Base-by-base conservation (phyloP, 2,113 vertebrate genomes). In the Protobothrops flavoviridis region DNA sequence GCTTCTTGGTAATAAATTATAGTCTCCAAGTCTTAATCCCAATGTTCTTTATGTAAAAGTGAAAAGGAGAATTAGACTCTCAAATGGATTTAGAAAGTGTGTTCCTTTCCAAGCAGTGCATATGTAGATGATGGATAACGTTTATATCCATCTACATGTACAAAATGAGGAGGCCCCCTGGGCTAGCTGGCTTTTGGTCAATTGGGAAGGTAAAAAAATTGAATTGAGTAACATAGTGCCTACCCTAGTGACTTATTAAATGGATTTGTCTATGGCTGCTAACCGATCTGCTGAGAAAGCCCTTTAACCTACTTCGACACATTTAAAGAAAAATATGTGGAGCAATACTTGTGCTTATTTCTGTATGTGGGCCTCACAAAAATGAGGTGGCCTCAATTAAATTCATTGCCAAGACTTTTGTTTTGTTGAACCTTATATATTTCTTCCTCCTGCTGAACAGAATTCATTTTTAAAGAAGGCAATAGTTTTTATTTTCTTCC, bases 211-310 rank as follows among this genome's bases (percentile, higher is more conserved):
- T 96, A 93, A 95, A 96, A 96, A 96, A 95, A 93, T 90, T 97
- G 96, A 97, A 96, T 97, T 96, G 96, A 93, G 92, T 97, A 97
- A 96, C 95, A 89, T 93, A 61, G 93, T 61, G 85, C 95, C 92
- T 95, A 91, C 95, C 96, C 93, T 15, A 95, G 95, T 96, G 97
- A 97, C 95, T 97, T 97, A 96, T 97, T 91, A 96, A 96, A 97
- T 95, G 94, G 95, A 96, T 96, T 95, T 96, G 95, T 97, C 95
- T 0, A 0, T 91, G 29, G 85, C 95, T 95, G 50, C 93, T 50
- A 48, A 93, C 89, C 92, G 39, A 91, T 93, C 95, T 92, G 91
- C 95, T 96, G 59, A 92, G 20, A 92, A 96, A 92, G 74, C 96
- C 69, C 93, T 97, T 95, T 94, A 95, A 92, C 94, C 94, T 93